Evolutionary conservation across 1,140 invertebrate genomes (phyloP).

Genomic region (Aphaenogaster floridana): DNA sequence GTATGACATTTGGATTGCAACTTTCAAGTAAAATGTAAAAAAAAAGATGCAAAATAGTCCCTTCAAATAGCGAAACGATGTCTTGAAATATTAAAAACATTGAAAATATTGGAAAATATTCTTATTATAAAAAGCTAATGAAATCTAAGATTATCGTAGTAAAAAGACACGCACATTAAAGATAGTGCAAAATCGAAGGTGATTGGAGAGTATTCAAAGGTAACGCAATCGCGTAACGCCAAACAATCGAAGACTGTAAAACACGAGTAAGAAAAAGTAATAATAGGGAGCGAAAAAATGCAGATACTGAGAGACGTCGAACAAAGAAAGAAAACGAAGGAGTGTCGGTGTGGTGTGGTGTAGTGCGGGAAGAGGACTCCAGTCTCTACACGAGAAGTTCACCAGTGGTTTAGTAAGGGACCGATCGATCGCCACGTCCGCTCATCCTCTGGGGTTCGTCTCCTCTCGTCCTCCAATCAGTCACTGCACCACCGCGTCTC

Average conservation of each 20-base stretch:
- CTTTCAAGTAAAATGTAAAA: neutral
- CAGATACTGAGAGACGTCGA: constrained; percentile 2
- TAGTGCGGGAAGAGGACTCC: constrained; percentile 32
- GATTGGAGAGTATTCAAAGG: neutral
- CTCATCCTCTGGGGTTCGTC: constrained; percentile 62
- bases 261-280: neutral
- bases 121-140: neutral
- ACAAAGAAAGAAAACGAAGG: constrained; percentile 19
- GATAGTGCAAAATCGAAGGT: neutral
- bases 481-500: constrained; percentile 41
- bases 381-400: constrained; percentile 54
- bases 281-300: constrained; percentile 13
- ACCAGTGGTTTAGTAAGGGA: constrained; percentile 71
- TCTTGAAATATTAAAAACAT: neutral
- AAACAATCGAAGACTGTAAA: constrained; percentile 1
- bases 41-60: neutral
- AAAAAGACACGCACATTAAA: neutral
- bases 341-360: constrained; percentile 33
- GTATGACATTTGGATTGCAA: neutral
- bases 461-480: constrained; percentile 7
- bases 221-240: neutral
- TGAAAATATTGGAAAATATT: neutral
- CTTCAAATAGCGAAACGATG: neutral
- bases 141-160: neutral
- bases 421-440: constrained; percentile 78